A percentile compares a stretch with the other conserved stretches of the same genome.
These are phyloP conservation scores for Tetragonula carbonaria DNA, from an alignment of 2,888 invertebrate species.

Conservation along the genomic window DNA sequence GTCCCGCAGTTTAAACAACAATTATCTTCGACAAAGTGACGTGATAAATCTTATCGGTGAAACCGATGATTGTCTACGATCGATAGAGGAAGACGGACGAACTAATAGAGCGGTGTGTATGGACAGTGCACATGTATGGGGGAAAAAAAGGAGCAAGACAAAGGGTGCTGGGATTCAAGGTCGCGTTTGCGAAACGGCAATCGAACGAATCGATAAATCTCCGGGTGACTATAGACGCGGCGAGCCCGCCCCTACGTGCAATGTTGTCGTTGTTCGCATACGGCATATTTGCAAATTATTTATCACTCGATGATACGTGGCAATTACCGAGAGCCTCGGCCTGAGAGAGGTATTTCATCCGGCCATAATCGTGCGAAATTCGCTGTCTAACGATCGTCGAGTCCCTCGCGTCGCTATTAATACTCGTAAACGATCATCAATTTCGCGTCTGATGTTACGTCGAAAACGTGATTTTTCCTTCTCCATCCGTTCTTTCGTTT, in stretches of 20 bases:
- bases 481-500: too few species aligned
- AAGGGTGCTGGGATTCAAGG: conserved; percentile 42
- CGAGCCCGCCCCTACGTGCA: conserved; percentile 35
- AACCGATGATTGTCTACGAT: background rate
- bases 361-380: conserved; percentile 51
- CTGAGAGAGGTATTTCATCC: conserved; percentile 40
- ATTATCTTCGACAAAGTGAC: conserved; percentile 25
- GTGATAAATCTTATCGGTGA: conserved; percentile 37
- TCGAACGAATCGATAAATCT: conserved; percentile 66
- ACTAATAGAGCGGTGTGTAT: conserved; percentile 37
- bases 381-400: conserved; percentile 27
- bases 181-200: conserved; percentile 51
- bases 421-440: conserved; percentile 40
- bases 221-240: conserved; percentile 20
- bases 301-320: conserved; percentile 58
- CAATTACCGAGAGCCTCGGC: conserved; percentile 52
- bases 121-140: too few species aligned
- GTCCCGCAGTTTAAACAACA: background rate
- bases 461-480: background rate
- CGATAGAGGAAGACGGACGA: background rate
- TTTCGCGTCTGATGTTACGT: conserved; percentile 8
- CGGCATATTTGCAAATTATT: conserved; percentile 62
- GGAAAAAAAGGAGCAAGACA: conserved; percentile 19
- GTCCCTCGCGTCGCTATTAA: conserved; percentile 38
- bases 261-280: conserved; percentile 27